These are phyloP conservation scores for Neoascia interrupta DNA, from an alignment of 2,888 invertebrate genomes.

Conservation along the genomic window DNA sequence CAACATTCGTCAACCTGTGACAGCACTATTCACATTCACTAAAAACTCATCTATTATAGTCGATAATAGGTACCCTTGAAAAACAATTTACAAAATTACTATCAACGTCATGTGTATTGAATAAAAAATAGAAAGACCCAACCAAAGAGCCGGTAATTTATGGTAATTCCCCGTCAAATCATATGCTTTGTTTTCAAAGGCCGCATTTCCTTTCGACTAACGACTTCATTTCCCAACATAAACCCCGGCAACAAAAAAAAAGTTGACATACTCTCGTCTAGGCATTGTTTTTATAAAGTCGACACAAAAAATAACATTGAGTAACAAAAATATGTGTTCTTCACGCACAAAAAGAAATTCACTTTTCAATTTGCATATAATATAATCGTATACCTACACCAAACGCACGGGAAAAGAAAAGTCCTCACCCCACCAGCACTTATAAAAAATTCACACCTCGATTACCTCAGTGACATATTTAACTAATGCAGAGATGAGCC, in stretches of 20 bases:
- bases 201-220: constrained; percentile 6
- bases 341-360: constrained; percentile 23
- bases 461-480: too few relatives aligned
- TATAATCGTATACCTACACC: constrained; percentile 14
- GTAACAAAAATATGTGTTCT: constrained; percentile 32
- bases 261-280: not conserved
- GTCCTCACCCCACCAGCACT: too few relatives aligned
- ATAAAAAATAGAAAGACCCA: constrained; percentile 1
- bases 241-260: too few relatives aligned
- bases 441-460: too few relatives aligned
- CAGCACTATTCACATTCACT: constrained; percentile 3
- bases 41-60: too few relatives aligned
- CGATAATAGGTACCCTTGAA: too few relatives aligned
- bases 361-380: constrained; percentile 64
- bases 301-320: constrained; percentile 31
- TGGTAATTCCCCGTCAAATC: constrained; percentile 16
- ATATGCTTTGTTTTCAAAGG: constrained; percentile 25
- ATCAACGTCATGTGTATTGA: too few relatives aligned
- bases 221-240: constrained; percentile 30
- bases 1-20: too few relatives aligned
- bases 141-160: constrained; percentile 30
- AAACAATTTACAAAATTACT: too few relatives aligned
- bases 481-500: too few relatives aligned
- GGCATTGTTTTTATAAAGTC: constrained; percentile 8
- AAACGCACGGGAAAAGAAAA: not conserved